Conservation (phyloP, 2,888 invertebrate species). For the Eilema sororculum region DNA sequence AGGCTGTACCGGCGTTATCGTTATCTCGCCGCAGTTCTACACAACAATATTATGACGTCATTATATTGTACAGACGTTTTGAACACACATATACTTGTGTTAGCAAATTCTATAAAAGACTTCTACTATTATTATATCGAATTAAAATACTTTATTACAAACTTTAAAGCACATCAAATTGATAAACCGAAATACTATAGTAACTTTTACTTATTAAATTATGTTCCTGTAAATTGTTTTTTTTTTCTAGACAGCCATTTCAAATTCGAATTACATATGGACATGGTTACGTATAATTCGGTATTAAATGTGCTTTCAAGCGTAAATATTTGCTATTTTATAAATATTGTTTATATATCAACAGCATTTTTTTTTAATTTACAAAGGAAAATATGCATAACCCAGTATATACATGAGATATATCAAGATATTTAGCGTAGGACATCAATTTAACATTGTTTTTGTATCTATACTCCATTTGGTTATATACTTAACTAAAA, state of each 20-base stretch:
- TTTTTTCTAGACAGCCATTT: conserved; percentile 13
- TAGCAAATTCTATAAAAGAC: conserved; percentile 5
- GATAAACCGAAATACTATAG: background rate
- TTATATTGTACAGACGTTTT: background rate
- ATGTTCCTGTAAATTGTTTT: background rate
- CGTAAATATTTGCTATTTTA: background rate
- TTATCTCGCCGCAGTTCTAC: conserved; percentile 87
- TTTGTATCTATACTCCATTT: background rate
- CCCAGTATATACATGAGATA: background rate
- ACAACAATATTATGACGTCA: conserved; percentile 38
- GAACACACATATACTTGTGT: background rate
- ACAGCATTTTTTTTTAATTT: background rate
- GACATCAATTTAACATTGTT: background rate
- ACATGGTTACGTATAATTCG: background rate
- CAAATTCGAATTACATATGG: background rate
- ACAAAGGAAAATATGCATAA: conserved; percentile 10
- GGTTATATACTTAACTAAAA: no score
- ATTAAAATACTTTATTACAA: conserved; percentile 6
- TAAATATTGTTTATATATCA: background rate
- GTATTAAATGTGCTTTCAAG: conserved; percentile 21
- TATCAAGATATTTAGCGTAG: background rate
- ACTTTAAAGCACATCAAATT: conserved; percentile 35
- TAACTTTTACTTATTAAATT: background rate
- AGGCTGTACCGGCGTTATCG: conserved; percentile 87
- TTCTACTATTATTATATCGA: background rate